These are phyloP conservation scores for Petromus typicus DNA, from an alignment of 2,113 vertebrate genomes.

Conservation along the genomic window DNA sequence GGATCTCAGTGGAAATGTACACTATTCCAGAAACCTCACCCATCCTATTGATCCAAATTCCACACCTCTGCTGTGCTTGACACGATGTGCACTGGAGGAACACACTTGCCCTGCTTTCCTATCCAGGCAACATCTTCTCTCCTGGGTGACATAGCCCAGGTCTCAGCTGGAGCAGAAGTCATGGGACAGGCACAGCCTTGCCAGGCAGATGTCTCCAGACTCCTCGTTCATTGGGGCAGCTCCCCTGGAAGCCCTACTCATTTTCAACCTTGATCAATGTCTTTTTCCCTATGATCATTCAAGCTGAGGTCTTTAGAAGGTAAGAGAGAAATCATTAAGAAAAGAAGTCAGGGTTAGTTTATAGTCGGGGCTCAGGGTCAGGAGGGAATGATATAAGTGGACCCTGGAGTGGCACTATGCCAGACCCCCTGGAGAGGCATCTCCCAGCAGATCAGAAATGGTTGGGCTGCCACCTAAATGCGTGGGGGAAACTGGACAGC, in stretches of 20 bases:
- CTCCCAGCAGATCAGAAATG: background rate
- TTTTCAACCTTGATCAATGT: background rate
- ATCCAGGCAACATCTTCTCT: background rate
- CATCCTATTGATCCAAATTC: background rate
- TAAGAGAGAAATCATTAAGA: background rate
- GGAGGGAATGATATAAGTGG: background rate
- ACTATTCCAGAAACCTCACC: background rate
- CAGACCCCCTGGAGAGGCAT: background rate
- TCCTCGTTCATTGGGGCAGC: too few relatives aligned
- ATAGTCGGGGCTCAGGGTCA: too few relatives aligned
- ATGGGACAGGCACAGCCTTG: background rate
- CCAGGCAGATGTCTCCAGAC: background rate
- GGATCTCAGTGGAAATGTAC: background rate
- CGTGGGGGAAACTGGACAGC: too few relatives aligned
- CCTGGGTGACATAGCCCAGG: background rate
- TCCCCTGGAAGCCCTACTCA: background rate
- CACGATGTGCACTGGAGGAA: background rate
- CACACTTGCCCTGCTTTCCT: background rate
- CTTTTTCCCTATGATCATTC: background rate
- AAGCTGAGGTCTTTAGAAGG: background rate
- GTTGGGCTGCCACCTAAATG: accelerated
- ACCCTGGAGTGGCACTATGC: accelerated
- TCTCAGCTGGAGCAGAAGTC: accelerated
- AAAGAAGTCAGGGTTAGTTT: background rate
- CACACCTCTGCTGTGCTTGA: too few relatives aligned